Evolutionary conservation across 2,797 vertebrate species (phyloP), one percentile per base, ranked within the genome.

Genomic region (Neosilurus mollespiculum): DNA sequence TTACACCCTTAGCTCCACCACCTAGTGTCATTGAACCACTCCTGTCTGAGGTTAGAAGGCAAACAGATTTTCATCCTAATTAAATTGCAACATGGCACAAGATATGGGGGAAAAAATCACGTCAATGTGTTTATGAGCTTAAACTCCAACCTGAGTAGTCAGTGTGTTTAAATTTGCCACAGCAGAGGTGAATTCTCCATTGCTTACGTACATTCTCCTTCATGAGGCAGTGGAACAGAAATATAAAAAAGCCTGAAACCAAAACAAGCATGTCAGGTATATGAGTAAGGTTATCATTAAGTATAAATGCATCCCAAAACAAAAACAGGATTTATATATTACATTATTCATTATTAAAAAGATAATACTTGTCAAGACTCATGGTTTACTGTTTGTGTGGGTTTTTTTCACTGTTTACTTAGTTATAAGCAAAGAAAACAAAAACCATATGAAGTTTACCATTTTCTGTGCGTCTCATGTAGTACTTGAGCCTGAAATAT

Each of bases 141-240:
- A 69, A 73, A 73, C 26, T 8, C 77, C 86, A 93, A 98, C 97
- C 95, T 87, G 94, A 95, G 87, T 87, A 88, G 69, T 94, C 91
- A 84, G 22, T 86, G 80, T 87, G 90, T 83, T 11, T 86, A 79
- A 94, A 93, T 78, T 89, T 92, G 69, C 94, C 92, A n/a, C 94
- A 96, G 85, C 94, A 95, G 76, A 97, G 89, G 70, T 96, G 91
- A 15, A 88, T 88, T 78, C 83, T 90, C 95, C 96, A 98, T 77
- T 97, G 96, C 83, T 96, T 95, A 81, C 92, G 88, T 69, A 97
- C 96, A 0, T 94, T 96, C 65, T 97, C 96, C 86, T 98, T 99
- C 95, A 97, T 94, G 80, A 96, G 81, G 83, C 97, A 98, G 90
- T 97, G 95, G 89, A 97, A 97, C 77, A 97, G 66, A 86, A 98